phyloP scores from a whole-genome alignment of 2,113 vertebrate species.

The Aix galericulata region DNA sequence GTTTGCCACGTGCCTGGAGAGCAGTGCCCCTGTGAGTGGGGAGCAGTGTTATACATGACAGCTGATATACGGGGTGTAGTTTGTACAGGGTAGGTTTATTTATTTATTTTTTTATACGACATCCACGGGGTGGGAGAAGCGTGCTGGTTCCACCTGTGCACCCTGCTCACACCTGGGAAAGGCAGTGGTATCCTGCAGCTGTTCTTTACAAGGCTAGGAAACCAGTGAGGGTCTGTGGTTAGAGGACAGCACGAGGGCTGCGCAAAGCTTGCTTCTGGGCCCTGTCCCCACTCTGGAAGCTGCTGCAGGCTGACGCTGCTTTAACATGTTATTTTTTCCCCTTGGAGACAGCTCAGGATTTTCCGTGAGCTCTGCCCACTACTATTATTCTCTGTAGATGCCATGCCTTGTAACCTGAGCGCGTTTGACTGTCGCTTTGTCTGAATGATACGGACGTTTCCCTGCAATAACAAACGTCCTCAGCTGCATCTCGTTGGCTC shows the following conservation, averaged over 20 bases:
- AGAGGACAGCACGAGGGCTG: too few relatives aligned
- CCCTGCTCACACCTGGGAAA: fast-evolving
- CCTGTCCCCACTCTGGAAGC: not conserved
- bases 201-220: not conserved
- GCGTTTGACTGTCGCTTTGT: fast-evolving
- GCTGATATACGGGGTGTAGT: not conserved
- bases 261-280: not conserved
- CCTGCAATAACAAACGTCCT: fast-evolving
- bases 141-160: fast-evolving
- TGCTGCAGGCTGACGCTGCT: fast-evolving
- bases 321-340: not conserved
- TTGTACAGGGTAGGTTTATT: too few relatives aligned
- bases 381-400: not conserved
- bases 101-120: not conserved
- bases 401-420: not conserved
- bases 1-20: not conserved
- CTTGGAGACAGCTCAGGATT: fast-evolving
- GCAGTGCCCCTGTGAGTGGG: not conserved
- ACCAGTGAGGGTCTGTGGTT: too few relatives aligned
- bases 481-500: fast-evolving
- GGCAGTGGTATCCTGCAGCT: not conserved
- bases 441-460: fast-evolving
- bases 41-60: not conserved
- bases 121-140: fast-evolving
- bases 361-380: not conserved